phyloP scores from a whole-genome alignment of 2,888 invertebrate species.

The Tenthredo scrophulariae region DNA sequence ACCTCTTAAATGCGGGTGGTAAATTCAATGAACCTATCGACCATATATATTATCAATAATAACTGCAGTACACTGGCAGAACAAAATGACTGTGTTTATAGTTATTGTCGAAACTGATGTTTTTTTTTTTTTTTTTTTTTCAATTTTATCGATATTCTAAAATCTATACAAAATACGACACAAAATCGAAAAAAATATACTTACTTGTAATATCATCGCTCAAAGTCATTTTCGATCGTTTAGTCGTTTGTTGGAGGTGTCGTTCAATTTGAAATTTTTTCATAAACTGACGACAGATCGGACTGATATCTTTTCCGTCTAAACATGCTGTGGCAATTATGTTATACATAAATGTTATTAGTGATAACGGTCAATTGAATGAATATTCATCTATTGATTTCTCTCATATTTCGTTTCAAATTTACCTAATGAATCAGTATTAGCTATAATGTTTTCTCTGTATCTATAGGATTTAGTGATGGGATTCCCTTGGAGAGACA shows the following conservation, averaged over 20 bases:
- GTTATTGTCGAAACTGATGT: background rate
- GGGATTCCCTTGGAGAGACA: slow-evolving; percentile 83
- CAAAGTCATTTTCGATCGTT: slow-evolving; percentile 64
- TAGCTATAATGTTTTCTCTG: slow-evolving; percentile 84
- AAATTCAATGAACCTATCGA: slow-evolving; percentile 71
- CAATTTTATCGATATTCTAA: background rate
- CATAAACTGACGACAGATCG: slow-evolving; percentile 82
- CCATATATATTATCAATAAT: slow-evolving; percentile 16
- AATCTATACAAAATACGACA: slow-evolving; percentile 65
- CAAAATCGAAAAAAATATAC: slow-evolving; percentile 55
- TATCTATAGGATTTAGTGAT: slow-evolving; percentile 83
- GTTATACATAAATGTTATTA: background rate
- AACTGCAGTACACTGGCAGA: background rate
- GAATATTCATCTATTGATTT: background rate
- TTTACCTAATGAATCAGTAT: slow-evolving; percentile 81
- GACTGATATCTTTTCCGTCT: slow-evolving; percentile 82
- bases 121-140: background rate
- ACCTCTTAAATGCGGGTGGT: slow-evolving; percentile 74
- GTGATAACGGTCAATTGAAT: background rate
- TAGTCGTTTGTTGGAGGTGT: slow-evolving; percentile 71
- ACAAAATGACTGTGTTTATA: slow-evolving; percentile 5
- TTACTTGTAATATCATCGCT: slow-evolving; percentile 69
- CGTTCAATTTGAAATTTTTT: slow-evolving; percentile 83
- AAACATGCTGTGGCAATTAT: slow-evolving; percentile 79
- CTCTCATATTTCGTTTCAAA: background rate